These are phyloP conservation scores for Planiliza haematocheilus DNA, from an alignment of 2,113 vertebrate species.

Conservation along the genomic window DNA sequence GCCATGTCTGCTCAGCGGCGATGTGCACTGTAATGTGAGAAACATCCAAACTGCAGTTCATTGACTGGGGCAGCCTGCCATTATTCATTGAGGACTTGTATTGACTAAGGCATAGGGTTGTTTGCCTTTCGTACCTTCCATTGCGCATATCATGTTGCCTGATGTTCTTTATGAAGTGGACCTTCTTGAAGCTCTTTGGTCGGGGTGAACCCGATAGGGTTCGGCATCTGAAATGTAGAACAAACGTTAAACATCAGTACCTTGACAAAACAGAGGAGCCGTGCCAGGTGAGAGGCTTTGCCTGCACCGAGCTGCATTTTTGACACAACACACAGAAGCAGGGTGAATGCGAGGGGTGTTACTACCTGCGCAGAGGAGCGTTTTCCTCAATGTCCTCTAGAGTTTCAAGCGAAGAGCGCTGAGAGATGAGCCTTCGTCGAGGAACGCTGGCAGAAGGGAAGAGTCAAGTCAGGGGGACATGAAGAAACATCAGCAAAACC, in stretches of 20 bases:
- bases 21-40: slow-evolving; percentile 67
- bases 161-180: slow-evolving; percentile 99
- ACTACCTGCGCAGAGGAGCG: slow-evolving; percentile 94
- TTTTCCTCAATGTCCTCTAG: slow-evolving; percentile 99
- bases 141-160: slow-evolving; percentile 94
- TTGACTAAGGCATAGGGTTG: slow-evolving; percentile 36
- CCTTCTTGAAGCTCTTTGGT: slow-evolving; percentile 99
- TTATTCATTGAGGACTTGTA: slow-evolving; percentile 53
- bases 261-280: background rate
- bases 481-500: slow-evolving; percentile 24
- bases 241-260: slow-evolving; percentile 31
- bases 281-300: background rate
- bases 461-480: background rate
- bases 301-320: too few relatives aligned
- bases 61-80: slow-evolving; percentile 61
- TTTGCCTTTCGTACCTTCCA: slow-evolving; percentile 89
- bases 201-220: slow-evolving; percentile 98
- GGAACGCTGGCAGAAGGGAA: slow-evolving; percentile 9
- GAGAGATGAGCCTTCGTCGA: slow-evolving; percentile 96
- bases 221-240: slow-evolving; percentile 88
- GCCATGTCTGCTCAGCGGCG: background rate
- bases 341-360: background rate
- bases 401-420: slow-evolving; percentile 97
- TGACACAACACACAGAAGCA: background rate
- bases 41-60: slow-evolving; percentile 58